A percentile compares a stretch with the other conserved stretches of the same genome.
These are phyloP conservation scores for Epicampocera succincta DNA, from an alignment of 2,888 invertebrate genomes.

Conservation along the genomic window DNA sequence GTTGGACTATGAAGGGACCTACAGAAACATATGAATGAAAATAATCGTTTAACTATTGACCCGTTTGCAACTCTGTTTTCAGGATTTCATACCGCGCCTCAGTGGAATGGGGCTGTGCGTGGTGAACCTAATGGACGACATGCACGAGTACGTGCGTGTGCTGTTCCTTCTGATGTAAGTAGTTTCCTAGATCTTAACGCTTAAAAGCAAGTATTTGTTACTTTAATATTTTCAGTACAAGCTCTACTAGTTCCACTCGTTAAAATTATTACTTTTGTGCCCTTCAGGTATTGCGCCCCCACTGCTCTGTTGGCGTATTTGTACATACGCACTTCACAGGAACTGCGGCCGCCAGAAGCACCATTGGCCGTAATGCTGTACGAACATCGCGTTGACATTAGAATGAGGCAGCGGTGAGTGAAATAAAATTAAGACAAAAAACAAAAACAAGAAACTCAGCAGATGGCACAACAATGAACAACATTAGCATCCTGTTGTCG, in stretches of 20 bases:
- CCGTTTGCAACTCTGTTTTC: slow-evolving; percentile 70
- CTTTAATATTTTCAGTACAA: not conserved
- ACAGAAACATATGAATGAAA: no score
- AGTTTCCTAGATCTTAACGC: slow-evolving; percentile 20
- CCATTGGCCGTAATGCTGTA: slow-evolving; percentile 84
- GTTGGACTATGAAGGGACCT: no score
- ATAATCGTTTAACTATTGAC: no score
- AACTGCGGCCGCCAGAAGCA: slow-evolving; percentile 84
- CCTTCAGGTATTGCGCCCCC: slow-evolving; percentile 80
- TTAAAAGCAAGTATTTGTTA: not conserved
- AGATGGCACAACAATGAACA: no score
- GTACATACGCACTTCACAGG: slow-evolving; percentile 85
- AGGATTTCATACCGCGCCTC: slow-evolving; percentile 83
- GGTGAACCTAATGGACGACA: slow-evolving; percentile 85
- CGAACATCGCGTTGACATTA: slow-evolving; percentile 82
- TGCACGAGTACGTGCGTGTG: slow-evolving; percentile 86
- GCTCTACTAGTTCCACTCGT: not conserved
- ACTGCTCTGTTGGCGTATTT: slow-evolving; percentile 84
- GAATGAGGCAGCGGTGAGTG: slow-evolving; percentile 80
- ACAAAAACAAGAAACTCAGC: no score
- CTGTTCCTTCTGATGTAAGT: slow-evolving; percentile 86
- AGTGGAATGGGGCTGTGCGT: slow-evolving; percentile 85
- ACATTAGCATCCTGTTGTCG: no score
- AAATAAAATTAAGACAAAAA: no score
- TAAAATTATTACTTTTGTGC: no score